Conservation (phyloP, 37 sponge, comb jelly and placozoan species). For the Geodia barretti region DNA sequence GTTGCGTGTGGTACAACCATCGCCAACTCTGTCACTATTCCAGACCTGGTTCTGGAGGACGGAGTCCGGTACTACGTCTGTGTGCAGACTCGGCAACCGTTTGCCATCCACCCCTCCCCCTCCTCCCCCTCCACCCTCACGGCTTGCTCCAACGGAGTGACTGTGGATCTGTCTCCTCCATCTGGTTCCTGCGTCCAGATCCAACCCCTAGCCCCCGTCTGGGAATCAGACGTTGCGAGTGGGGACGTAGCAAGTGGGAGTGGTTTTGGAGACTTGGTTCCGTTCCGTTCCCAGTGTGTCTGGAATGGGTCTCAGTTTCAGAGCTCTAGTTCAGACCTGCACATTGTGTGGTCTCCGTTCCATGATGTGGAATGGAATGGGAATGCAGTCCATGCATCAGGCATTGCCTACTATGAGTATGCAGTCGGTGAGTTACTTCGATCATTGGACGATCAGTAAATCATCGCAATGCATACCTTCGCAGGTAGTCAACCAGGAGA, state of each 20-base stretch:
- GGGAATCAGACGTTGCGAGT: neutral
- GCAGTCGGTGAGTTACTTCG: slow-evolving; percentile 54
- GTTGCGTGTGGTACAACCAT: slow-evolving; percentile 67
- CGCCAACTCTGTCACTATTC: slow-evolving; percentile 42
- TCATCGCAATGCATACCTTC: neutral
- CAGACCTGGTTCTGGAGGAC: slow-evolving; percentile 25
- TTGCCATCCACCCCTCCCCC: slow-evolving; percentile 24
- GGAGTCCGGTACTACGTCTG: slow-evolving; percentile 66
- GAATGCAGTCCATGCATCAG: slow-evolving; percentile 31
- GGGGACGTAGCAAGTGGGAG: slow-evolving; percentile 18
- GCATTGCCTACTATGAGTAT: slow-evolving; percentile 67
- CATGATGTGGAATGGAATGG: slow-evolving; percentile 31
- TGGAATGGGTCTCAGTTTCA: slow-evolving; percentile 35
- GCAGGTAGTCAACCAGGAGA: slow-evolving; percentile 36
- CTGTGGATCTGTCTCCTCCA: slow-evolving; percentile 59
- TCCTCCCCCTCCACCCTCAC: slow-evolving; percentile 26
- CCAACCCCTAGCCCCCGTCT: neutral
- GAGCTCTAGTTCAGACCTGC: slow-evolving; percentile 52
- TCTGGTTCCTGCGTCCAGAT: slow-evolving; percentile 52
- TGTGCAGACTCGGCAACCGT: slow-evolving; percentile 34
- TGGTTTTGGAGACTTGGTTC: neutral
- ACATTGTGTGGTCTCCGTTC: slow-evolving; percentile 64
- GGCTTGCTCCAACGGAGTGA: slow-evolving; percentile 69
- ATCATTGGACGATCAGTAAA: neutral
- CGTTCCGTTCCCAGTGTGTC: neutral